Evolutionary conservation across 1,140 invertebrate genomes (phyloP).

Genomic region (Aphelinus certus): DNA sequence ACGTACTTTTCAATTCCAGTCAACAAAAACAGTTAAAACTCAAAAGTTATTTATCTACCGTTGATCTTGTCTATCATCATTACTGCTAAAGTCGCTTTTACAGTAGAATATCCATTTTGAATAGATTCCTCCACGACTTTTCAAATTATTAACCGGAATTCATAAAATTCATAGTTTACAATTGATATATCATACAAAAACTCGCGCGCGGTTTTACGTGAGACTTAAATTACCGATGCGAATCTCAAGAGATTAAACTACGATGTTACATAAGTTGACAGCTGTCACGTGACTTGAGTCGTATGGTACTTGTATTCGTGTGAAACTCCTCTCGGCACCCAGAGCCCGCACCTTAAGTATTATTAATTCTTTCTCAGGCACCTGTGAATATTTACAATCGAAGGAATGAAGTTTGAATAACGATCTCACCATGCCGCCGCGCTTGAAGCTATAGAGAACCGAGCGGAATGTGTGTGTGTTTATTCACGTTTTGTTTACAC

Average conservation of each 20-base stretch:
- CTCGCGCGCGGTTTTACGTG: conserved; percentile 3
- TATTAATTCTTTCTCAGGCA: conserved; percentile 54
- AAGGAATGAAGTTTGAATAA: conserved; percentile 29
- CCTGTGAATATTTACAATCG: conserved; percentile 63
- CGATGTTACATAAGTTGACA: neutral
- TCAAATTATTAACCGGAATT: conserved; percentile 29
- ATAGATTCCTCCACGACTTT: conserved; percentile 6
- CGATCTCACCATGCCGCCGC: conserved; percentile 9
- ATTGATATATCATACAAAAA: conserved; percentile 27
- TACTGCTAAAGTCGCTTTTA: neutral
- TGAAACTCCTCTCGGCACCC: conserved; percentile 18
- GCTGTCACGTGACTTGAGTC: neutral
- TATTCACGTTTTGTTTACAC: neutral
- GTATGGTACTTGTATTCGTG: conserved; percentile 3
- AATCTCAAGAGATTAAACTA: neutral
- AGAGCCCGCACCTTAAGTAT: conserved; percentile 20
- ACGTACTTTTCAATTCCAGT: neutral
- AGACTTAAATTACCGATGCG: neutral
- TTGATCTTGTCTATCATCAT: conserved; percentile 4
- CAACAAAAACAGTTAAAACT: neutral
- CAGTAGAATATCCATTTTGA: conserved; percentile 17
- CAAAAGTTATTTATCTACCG: conserved; percentile 8
- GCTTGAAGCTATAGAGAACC: neutral
- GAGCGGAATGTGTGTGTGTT: neutral
- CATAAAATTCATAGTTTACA: conserved; percentile 26